Conservation (phyloP, 2,888 invertebrate genomes). For the Drosophila paramelanica region DNA sequence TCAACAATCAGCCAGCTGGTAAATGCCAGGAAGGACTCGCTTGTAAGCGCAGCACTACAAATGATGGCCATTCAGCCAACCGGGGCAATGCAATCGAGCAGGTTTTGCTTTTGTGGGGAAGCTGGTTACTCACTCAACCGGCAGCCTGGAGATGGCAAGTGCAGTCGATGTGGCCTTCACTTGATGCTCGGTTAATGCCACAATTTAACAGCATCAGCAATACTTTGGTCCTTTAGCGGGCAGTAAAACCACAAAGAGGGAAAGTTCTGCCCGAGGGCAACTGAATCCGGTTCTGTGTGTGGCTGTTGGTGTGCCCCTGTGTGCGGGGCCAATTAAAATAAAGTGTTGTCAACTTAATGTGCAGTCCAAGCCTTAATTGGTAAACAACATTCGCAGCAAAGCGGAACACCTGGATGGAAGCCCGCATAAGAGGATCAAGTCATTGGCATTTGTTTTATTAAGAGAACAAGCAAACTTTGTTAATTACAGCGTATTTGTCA, state of each 20-base stretch:
- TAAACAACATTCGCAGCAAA: conserved; percentile 21
- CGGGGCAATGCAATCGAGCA: conserved; percentile 27
- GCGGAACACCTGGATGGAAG: conserved; percentile 4
- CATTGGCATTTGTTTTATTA: conserved; percentile 34
- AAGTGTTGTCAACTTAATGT: conserved; percentile 32
- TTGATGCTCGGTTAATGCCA: conserved; percentile 69
- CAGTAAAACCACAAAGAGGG: conserved; percentile 27
- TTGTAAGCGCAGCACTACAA: conserved; percentile 27
- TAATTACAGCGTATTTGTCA: conserved; percentile 42
- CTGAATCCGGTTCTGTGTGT: conserved; percentile 1
- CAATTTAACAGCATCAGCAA: conserved; percentile 64
- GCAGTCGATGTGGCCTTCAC: conserved; percentile 32
- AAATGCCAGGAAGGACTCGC: conserved; percentile 2
- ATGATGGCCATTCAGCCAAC: conserved; percentile 33
- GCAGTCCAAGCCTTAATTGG: conserved; percentile 42
- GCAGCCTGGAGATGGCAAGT: conserved; percentile 14
- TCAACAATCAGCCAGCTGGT: conserved; percentile 35
- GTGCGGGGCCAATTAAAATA: conserved; percentile 34
- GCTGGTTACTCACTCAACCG: conserved; percentile 32
- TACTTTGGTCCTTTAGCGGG: conserved; percentile 65
- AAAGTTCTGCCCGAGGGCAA: not conserved
- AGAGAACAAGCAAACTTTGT: conserved; percentile 37
- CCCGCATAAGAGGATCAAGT: conserved; percentile 26
- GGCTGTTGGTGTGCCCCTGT: conserved; percentile 13
- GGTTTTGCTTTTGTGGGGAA: conserved; percentile 10